Conservation (phyloP, 2,113 vertebrate genomes). For the Toxostoma redivivum region DNA sequence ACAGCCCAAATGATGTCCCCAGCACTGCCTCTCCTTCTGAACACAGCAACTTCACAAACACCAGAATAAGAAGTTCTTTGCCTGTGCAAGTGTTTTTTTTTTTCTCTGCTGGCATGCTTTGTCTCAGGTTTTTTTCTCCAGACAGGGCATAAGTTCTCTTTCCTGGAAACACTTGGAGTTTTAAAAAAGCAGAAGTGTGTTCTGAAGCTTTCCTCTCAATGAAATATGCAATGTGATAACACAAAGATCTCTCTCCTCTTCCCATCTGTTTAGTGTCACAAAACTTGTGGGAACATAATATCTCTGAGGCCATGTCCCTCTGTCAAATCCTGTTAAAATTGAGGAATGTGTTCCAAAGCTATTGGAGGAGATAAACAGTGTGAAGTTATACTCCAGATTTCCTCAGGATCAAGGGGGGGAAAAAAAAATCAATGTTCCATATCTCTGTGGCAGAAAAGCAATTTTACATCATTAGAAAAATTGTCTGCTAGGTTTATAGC, state of each 20-base stretch:
- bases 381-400: not conserved
- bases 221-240: not conserved
- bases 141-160: not conserved
- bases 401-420: not conserved
- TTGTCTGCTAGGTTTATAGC: not conserved
- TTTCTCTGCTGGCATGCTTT: not conserved
- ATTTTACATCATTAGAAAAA: not conserved
- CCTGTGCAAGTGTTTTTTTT: not conserved
- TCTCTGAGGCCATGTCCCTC: not conserved
- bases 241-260: constrained; percentile 5
- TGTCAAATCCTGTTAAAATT: not conserved
- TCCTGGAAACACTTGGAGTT: not conserved
- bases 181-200: not conserved
- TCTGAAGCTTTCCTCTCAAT: not conserved
- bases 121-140: not conserved
- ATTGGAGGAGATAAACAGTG: not conserved
- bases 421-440: not conserved
- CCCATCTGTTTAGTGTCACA: constrained; percentile 35
- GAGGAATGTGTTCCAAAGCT: not conserved
- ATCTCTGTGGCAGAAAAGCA: not conserved
- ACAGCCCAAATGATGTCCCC: not conserved
- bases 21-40: not conserved
- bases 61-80: not conserved
- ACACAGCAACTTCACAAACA: not conserved
- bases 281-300: not conserved